Evolutionary conservation across 2,888 invertebrate species (phyloP), one percentile per base, ranked within the genome.

Genomic region (Parnassius smintheus): DNA sequence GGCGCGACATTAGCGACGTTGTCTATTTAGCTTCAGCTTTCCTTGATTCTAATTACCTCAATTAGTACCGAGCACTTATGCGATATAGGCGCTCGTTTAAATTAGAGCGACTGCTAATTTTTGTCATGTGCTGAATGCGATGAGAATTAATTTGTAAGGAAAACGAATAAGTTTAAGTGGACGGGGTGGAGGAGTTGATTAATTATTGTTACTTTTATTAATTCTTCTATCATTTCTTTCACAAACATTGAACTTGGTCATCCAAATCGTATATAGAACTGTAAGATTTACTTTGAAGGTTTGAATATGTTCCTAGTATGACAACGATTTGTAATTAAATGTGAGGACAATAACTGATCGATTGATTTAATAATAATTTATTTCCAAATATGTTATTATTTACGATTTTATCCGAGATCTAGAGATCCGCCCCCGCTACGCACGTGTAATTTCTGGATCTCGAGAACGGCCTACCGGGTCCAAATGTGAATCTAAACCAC

Each of bases 101-200:
- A 90, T 86, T 83, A 82, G 82, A 84, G 78, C 79, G 86, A 86
- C 79, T 80, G 83, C 82, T 84, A 82, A 85, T 80, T 88, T 85
- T 81, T 81, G 77, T 78, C 82, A 84, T 86, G 85, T 85, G 85
- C 81, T 75, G 80, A 88, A 85, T 84, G 81, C 80, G 79, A 80
- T 76, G 78, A 79, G 81, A 79, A 81, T 84, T 87, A 87, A 86
- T 88, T 87, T 82, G 81, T 80, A 85, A 88, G 88, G 84, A 84
- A 82, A 83, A 79, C 77, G 78, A 82, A 77, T 78, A 75, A 79
- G 82, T 83, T 18, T 9, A 46, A 46, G 35, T 1, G 35, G 2
- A 7, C 2, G 11, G 46, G 12, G 46, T n/a, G n/a, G 46, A 46
- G 46, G 46, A 12, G 35, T 35, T 35, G 4, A 25, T 25, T 25